Evolutionary conservation across 1,140 invertebrate species (phyloP), one percentile per base, ranked within the genome.

Genomic region (Bradynema listronoti): DNA sequence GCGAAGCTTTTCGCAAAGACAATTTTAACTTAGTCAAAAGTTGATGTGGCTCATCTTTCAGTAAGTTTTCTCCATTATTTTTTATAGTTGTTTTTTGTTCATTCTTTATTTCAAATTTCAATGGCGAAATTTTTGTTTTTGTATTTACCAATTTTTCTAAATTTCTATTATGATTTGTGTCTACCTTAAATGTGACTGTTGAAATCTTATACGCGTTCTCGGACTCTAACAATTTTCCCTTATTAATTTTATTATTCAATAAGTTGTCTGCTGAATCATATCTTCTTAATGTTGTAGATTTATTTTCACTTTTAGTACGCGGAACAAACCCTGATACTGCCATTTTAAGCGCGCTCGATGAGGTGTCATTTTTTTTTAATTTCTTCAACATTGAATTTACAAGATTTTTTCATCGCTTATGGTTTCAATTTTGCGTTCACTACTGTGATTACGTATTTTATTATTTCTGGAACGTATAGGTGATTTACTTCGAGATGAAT

Each of bases 261-360:
- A n/a, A n/a, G n/a, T n/a, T n/a, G n/a, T n/a, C n/a, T n/a, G n/a
- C n/a, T n/a, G n/a, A n/a, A n/a, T n/a, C n/a, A n/a, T n/a, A n/a
- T n/a, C n/a, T n/a, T n/a, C n/a, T n/a, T n/a, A n/a, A n/a, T n/a
- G n/a, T n/a, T n/a, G n/a, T n/a, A n/a, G n/a, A n/a, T n/a, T n/a
- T n/a, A n/a, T n/a, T n/a, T n/a, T n/a, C n/a, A n/a, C 16, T 29
- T 60, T 62, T 4, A 27, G 24, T 5, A 5, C 22, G 33, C 25
- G 60, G 60, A 22, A 66, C 45, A 19, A 54, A 62, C 6, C 63
- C 32, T 19, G 64, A 56, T 0, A 62, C 60, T 1, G 60, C 61
- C 43, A 62, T 24, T 24, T 16, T 22, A 61, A 62, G 65, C 6
- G 60, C 49, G n/a, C n/a, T n/a, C n/a, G n/a, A n/a, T 27, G 60